Percentiles rank a stretch among this genome's conserved stretches.
phyloP scores from a whole-genome alignment of 2,888 invertebrate species.

The Eulithis prunata region DNA sequence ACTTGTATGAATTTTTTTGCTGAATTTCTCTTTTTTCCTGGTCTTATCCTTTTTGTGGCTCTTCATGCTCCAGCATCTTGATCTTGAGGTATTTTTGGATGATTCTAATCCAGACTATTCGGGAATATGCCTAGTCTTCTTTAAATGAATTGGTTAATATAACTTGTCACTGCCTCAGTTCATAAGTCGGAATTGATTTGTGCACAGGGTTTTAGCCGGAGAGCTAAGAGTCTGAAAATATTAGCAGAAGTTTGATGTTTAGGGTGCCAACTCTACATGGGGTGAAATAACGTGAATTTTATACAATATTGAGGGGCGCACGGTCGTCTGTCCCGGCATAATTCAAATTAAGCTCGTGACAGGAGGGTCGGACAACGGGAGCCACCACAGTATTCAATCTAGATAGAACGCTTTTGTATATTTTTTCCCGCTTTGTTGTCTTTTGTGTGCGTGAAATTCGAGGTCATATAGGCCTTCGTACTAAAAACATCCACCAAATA shows the following conservation, averaged over 20 bases:
- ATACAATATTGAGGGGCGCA: constrained; percentile 60
- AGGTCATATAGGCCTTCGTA: constrained; percentile 13
- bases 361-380: constrained; percentile 60
- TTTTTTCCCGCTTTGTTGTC: constrained; percentile 27
- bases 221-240: constrained; percentile 10
- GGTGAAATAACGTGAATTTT: constrained; percentile 65
- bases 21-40: too few species aligned
- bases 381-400: constrained; percentile 31
- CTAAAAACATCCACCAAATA: background rate
- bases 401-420: constrained; percentile 29
- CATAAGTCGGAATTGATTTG: too few species aligned
- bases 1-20: too few species aligned
- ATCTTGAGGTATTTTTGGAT: too few species aligned
- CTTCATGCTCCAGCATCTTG: too few species aligned
- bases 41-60: too few species aligned
- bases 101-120: too few species aligned
- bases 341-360: constrained; percentile 81
- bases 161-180: too few species aligned
- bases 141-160: too few species aligned
- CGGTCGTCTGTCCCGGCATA: constrained; percentile 67
- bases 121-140: too few species aligned
- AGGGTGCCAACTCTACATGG: constrained; percentile 34
- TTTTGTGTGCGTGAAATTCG: constrained; percentile 15
- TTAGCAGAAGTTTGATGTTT: background rate
- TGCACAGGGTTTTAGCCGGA: constrained; percentile 1